Base-by-base conservation (phyloP, 2,797 vertebrate species). In the Discoglossus pictus region DNA sequence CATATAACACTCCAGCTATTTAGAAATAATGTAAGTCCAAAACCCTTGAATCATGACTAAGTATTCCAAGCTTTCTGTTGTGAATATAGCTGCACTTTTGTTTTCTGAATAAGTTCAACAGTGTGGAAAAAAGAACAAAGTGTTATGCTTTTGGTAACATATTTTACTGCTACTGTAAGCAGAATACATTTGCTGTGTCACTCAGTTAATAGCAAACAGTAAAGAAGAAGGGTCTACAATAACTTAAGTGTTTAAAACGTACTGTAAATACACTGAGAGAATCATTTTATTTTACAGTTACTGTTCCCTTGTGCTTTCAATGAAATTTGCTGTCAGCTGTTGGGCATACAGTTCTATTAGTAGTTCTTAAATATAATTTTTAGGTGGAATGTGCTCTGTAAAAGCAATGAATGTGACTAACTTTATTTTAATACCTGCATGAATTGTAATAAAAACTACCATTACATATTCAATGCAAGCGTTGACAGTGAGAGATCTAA, bases 91-190 rank as follows among this genome's bases (percentile, higher is more conserved):
- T 67, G 23, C 44, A 50, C 44, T 58, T n/a, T 70, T 69, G 58
- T 69, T 61, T 63, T 35, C 42, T 55, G 20, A 61, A 55, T 62
- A 63, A 48, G 40, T 38, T 62, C 52, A 62, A 52, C 38, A 55
- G 50, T 54, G 42, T 60, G 51, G 34, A 62, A 56, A 70, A 62
- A 47, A 55, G 59, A 54, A 67, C 64, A 67, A 48, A 62, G 50
- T 60, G 51, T 70, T 62, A 62, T 47, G 59, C 51, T 55, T 70
- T 69, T 42, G 17, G 47, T 48, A 69, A 69, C 50, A 62, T 62
- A 59, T 52, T 70, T 70, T 63, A 70, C 59, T 62, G 67, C 67
- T 55, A 43, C 59, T 40, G 59, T 55, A 55, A 70, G 59, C 59
- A 70, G 43, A 62, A 70, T 62, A 42, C 31, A 70, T 55, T 70